Evolutionary conservation across 1,140 invertebrate species (phyloP).

Genomic region (Lethrus apterus): DNA sequence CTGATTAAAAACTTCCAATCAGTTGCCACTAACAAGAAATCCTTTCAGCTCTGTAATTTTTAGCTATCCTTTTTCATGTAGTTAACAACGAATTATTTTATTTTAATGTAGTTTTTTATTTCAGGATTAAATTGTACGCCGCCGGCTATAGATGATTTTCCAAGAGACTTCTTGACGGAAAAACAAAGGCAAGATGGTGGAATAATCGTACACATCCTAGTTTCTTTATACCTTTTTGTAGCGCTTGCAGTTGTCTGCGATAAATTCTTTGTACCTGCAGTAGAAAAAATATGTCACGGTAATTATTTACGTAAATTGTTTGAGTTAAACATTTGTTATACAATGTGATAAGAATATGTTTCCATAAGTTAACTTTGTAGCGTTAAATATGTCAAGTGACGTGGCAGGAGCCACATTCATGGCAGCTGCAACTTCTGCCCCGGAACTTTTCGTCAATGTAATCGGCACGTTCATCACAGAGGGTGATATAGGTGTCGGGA

Average conservation of each 20-base stretch:
- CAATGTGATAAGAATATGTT: too few species aligned
- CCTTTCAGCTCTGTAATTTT: too few species aligned
- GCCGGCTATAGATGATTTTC: constrained; percentile 81
- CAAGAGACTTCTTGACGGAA: constrained; percentile 72
- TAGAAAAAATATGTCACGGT: constrained; percentile 86
- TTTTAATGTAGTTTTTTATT: constrained; percentile 17
- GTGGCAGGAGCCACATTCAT: constrained; percentile 89
- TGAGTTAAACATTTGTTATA: too few species aligned
- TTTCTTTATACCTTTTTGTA: constrained; percentile 79
- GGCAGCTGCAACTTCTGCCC: constrained; percentile 88
- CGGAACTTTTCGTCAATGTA: constrained; percentile 88
- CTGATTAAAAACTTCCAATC: too few species aligned
- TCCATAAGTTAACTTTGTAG: constrained; percentile 49
- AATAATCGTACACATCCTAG: constrained; percentile 73
- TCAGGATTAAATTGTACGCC: constrained; percentile 72
- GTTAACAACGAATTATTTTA: not conserved
- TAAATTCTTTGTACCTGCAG: constrained; percentile 82
- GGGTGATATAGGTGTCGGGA: constrained; percentile 83
- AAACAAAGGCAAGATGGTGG: constrained; percentile 70
- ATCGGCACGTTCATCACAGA: constrained; percentile 87
- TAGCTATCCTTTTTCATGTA: too few species aligned
- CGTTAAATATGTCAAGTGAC: constrained; percentile 74
- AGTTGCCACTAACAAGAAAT: too few species aligned
- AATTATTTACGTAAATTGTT: too few species aligned
- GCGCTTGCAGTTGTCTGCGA: constrained; percentile 83